These are phyloP conservation scores for Spermophilus dauricus DNA, from an alignment of 2,113 vertebrate species.

Conservation along the genomic window DNA sequence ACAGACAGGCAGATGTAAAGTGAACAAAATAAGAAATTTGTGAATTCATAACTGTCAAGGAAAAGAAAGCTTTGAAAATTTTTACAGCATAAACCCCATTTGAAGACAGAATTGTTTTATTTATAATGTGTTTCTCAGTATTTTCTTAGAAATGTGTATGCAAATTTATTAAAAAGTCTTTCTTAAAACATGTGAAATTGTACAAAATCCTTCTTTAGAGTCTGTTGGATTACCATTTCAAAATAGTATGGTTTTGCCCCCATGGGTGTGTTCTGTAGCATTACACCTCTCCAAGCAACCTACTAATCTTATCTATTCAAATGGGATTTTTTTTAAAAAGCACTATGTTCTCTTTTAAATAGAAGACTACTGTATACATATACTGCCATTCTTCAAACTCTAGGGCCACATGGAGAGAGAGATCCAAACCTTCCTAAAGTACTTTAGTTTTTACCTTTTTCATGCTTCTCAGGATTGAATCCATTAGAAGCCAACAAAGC, in stretches of 20 bases:
- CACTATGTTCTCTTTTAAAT: constrained; percentile 58
- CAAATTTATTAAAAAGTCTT: constrained; percentile 44
- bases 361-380: constrained; percentile 28
- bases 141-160: constrained; percentile 41
- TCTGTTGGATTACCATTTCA: constrained; percentile 51
- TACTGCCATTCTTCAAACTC: constrained; percentile 55
- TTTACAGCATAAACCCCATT: background rate
- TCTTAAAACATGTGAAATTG: constrained; percentile 48
- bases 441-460: constrained; percentile 70
- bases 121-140: constrained; percentile 19
- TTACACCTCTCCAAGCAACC: constrained; percentile 40
- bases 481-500: constrained; percentile 87
- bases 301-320: constrained; percentile 50
- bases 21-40: background rate
- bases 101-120: background rate
- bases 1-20: background rate
- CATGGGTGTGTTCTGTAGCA: background rate
- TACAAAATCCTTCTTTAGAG: background rate
- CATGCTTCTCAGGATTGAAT: constrained; percentile 77
- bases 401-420: constrained; percentile 46
- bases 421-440: constrained; percentile 69
- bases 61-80: background rate
- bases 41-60: background rate
- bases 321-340: constrained; percentile 46
- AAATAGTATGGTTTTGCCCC: constrained; percentile 9